Evolutionary conservation across 2,113 vertebrate genomes (phyloP), one percentile per base, ranked within the genome.

Genomic region (Neodontobutis hainanensis): DNA sequence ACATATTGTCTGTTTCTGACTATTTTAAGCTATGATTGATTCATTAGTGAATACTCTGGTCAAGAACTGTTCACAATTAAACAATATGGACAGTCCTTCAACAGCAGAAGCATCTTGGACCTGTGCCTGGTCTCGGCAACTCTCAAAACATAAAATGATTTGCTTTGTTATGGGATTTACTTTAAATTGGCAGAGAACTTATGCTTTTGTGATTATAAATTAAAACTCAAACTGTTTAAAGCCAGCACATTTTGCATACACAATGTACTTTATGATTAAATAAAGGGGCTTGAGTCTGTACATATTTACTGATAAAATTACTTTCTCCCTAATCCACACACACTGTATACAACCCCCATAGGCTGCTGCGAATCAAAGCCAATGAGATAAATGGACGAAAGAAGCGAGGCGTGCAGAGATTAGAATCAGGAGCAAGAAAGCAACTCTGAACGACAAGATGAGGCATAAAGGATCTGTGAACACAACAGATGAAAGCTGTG

Each of bases 361-460:
- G 50, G 64, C 62, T 78, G 65, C 68, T 36, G 27, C 40, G 40
- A 74, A 73, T 71, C 65, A 86, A 75, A 80, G 70, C 46, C 4
- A 74, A 68, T 2, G 1, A 52, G 52, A 64, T 48, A 63, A 35
- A 63, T 60, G 55, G 47, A 43, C 1, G 12, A 42, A 68, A 55
- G 44, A 67, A 61, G 67, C 66, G 61, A 65, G 43, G 69, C 45
- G 67, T 46, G 14, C 46, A 69, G 32, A 14, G 60, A 48, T 46
- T 52, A n/a, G 42, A 67, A 75, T 68, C 43, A 47, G 9, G 15
- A 63, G 43, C 61, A 45, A 34, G n/a, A 65, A 68, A 61, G 56
- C 11, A 12, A 59, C 65, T 57, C 65, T 55, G 77, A 75, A 42
- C 61, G 47, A 8, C 50, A 19, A 10, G 16, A 42, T 68, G 15